phyloP scores from a whole-genome alignment of 2,113 vertebrate species.

The Meriones unguiculatus region DNA sequence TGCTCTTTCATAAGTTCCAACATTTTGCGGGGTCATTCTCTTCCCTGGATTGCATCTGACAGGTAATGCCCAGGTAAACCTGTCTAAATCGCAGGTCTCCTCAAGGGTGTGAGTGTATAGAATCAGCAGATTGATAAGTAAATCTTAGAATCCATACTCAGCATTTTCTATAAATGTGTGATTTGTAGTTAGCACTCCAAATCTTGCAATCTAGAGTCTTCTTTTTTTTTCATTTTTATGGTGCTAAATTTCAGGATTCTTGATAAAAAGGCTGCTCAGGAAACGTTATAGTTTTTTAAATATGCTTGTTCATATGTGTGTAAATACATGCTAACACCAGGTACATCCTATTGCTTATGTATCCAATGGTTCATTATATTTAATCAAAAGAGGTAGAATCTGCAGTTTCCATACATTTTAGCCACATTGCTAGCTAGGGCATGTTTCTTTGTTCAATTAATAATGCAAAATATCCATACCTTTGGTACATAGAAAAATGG shows the following conservation, averaged over 20 bases:
- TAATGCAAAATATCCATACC: not conserved
- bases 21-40: not conserved
- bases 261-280: not conserved
- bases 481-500: not conserved
- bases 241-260: not conserved
- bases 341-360: not conserved
- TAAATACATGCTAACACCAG: not conserved
- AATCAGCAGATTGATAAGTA: not conserved
- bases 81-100: not conserved
- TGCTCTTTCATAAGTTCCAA: not conserved
- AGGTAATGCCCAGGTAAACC: not conserved
- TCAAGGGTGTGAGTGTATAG: not conserved
- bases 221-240: not conserved
- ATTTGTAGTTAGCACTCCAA: not conserved
- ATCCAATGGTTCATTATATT: not conserved
- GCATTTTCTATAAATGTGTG: not conserved
- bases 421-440: not conserved
- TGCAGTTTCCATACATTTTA: constrained; percentile 20
- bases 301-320: not conserved
- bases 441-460: constrained; percentile 10
- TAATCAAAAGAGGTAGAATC: not conserved
- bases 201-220: not conserved
- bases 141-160: not conserved
- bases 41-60: not conserved
- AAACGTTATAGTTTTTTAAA: not conserved